Evolutionary conservation across 2,888 invertebrate species (phyloP).

Genomic region (Mythimna ferrago): DNA sequence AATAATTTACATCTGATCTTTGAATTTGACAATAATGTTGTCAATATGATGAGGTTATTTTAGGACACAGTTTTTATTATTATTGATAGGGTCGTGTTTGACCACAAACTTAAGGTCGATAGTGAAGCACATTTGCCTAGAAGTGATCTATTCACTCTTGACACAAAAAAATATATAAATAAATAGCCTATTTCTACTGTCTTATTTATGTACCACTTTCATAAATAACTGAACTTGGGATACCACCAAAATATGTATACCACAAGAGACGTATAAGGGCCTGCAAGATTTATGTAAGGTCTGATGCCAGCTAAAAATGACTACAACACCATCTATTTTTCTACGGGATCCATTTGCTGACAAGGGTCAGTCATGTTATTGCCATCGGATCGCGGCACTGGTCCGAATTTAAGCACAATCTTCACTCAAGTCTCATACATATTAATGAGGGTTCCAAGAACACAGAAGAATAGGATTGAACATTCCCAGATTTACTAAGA

Average conservation of each 20-base stretch:
- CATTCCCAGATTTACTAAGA: constrained; percentile 69
- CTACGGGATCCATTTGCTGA: constrained; percentile 80
- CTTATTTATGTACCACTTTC: constrained; percentile 67
- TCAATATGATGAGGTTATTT: constrained; percentile 7
- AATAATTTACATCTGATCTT: constrained; percentile 42
- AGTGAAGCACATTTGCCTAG: background rate
- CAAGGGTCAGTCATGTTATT: constrained; percentile 82
- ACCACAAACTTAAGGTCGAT: background rate
- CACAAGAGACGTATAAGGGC: constrained; percentile 77
- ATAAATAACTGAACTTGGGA: constrained; percentile 79
- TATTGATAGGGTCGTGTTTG: background rate
- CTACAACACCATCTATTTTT: constrained; percentile 79
- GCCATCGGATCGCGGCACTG: constrained; percentile 69
- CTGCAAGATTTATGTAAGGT: constrained; percentile 80
- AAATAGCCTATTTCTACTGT: constrained; percentile 68
- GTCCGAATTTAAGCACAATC: constrained; percentile 75
- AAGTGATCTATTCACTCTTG: background rate
- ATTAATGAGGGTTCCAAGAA: constrained; percentile 70
- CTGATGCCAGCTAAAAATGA: constrained; percentile 77
- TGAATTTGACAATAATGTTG: background rate
- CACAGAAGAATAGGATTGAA: constrained; percentile 68
- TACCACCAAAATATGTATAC: constrained; percentile 69
- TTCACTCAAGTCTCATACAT: constrained; percentile 80
- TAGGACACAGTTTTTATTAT: background rate
- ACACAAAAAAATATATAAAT: constrained; percentile 23